Evolutionary conservation across 2,113 vertebrate species (phyloP).

Genomic region (Candoia aspera): DNA sequence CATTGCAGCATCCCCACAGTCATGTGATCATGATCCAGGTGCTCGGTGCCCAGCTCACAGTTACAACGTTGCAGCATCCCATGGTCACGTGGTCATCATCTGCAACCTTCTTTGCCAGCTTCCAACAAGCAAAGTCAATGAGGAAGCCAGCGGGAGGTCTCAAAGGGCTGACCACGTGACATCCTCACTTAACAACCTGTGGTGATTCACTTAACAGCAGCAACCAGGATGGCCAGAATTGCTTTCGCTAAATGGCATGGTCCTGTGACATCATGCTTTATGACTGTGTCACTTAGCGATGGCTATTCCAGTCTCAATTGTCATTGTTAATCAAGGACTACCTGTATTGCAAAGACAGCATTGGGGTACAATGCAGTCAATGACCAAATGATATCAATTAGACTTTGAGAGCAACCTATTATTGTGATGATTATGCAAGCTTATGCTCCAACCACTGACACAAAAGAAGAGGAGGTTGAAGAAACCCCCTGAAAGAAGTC

Average conservation of each 20-base stretch:
- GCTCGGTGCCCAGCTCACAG: too few species aligned
- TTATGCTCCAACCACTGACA: too few species aligned
- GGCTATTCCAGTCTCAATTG: background rate
- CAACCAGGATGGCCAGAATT: background rate
- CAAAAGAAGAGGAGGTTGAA: too few species aligned
- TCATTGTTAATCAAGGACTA: background rate
- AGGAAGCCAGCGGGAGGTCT: background rate
- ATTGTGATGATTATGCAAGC: too few species aligned
- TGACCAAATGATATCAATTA: background rate
- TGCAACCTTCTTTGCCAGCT: background rate
- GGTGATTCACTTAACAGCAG: background rate
- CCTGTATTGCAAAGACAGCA: background rate
- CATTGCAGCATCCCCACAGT: background rate
- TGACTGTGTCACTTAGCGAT: background rate
- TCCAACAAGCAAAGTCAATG: background rate
- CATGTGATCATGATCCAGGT: background rate
- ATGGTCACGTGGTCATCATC: background rate
- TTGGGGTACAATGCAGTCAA: background rate
- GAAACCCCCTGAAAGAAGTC: too few species aligned
- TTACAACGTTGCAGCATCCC: too few species aligned
- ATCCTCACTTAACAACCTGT: background rate
- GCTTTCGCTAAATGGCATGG: background rate
- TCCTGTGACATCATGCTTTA: background rate
- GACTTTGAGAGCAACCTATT: too few species aligned
- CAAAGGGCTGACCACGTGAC: background rate